Conservation (phyloP, 2,797 vertebrate genomes). For the Myripristis murdjan region DNA sequence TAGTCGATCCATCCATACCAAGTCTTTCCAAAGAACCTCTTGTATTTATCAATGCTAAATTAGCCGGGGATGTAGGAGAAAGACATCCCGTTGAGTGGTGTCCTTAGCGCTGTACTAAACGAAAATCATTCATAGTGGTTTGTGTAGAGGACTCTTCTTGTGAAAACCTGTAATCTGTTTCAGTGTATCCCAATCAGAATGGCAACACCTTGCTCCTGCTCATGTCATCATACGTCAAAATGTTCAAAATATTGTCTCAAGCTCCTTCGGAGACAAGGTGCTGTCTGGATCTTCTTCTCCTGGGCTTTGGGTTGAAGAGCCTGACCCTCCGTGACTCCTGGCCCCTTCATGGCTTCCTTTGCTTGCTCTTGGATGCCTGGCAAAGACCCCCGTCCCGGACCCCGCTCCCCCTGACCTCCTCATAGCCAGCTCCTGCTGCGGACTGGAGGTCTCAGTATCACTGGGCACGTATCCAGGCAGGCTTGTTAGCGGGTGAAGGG, state of each 20-base stretch:
- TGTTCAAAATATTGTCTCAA: conserved; percentile 83
- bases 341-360: conserved; percentile 26
- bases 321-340: conserved; percentile 24
- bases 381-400: conserved; percentile 28
- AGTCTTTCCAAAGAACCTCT: too few species aligned
- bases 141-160: not conserved
- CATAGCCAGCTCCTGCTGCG: conserved; percentile 44
- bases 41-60: not conserved
- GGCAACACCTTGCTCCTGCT: not conserved
- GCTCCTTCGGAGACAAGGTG: conserved; percentile 72
- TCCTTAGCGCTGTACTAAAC: not conserved
- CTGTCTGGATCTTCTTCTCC: conserved; percentile 56
- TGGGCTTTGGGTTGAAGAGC: conserved; percentile 14
- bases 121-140: not conserved
- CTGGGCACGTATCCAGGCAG: conserved; percentile 63
- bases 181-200: not conserved
- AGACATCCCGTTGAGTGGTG: not conserved
- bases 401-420: conserved; percentile 33
- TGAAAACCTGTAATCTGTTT: not conserved
- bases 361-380: conserved; percentile 38
- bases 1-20: too few species aligned
- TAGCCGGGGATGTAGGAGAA: not conserved
- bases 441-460: conserved; percentile 49
- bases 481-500: conserved; percentile 58
- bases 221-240: not conserved